Evolutionary conservation across 2,797 vertebrate species (phyloP).

Genomic region (Thunnus albacares): DNA sequence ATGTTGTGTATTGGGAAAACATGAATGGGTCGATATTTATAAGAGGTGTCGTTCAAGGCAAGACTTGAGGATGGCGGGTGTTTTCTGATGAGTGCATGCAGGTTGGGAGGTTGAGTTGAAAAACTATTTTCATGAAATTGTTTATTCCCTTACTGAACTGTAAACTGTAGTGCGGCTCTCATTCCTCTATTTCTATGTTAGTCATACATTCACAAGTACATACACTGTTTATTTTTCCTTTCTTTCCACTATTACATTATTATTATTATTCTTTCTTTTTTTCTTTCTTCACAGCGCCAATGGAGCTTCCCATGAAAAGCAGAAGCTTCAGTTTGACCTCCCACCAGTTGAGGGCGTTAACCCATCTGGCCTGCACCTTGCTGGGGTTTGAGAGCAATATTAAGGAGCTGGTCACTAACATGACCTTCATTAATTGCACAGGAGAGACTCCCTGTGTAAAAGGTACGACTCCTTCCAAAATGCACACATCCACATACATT

Average conservation of each 20-base stretch:
- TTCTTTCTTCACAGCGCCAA: conserved; percentile 76
- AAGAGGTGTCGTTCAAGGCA: conserved; percentile 66
- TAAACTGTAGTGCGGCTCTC: conserved; percentile 44
- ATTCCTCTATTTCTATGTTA: conserved; percentile 37
- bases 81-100: conserved; percentile 69
- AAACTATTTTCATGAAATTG: conserved; percentile 59
- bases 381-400: conserved; percentile 90
- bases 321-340: conserved; percentile 89
- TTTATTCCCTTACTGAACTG: conserved; percentile 65
- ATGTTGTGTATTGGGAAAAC: conserved; percentile 76
- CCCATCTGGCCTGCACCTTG: conserved; percentile 87
- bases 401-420: conserved; percentile 86
- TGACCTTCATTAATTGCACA: conserved; percentile 83
- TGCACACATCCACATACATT: background rate
- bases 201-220: conserved; percentile 19
- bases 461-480: conserved; percentile 83
- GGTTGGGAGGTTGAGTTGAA: conserved; percentile 56
- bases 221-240: conserved; percentile 32
- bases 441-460: conserved; percentile 82
- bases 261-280: background rate
- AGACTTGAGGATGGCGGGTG: conserved; percentile 57
- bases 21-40: conserved; percentile 81
- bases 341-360: conserved; percentile 91
- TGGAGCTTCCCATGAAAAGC: conserved; percentile 83
- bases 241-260: conserved; percentile 22